Evolutionary conservation across 2,113 vertebrate species (phyloP), one percentile per base, ranked within the genome.

Genomic region (Nannospalax galili): DNA sequence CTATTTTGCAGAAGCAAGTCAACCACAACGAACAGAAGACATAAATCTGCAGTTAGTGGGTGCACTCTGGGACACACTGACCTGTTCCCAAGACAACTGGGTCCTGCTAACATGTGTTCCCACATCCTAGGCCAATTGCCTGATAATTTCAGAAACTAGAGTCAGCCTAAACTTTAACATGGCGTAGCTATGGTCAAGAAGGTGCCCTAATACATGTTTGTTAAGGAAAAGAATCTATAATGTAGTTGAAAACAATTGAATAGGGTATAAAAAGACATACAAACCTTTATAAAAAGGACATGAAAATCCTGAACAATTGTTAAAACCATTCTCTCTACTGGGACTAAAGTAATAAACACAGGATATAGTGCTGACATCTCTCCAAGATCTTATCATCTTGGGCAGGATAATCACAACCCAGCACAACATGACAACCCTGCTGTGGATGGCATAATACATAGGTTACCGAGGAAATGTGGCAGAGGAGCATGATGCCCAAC

Each of bases 391-490:
- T 12, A 7, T 45, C 16, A 4, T 22, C 72, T 35, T 1, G 2
- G 16, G 17, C 3, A 30, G 30, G 19, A 35, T 4, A 37, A 10
- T 32, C 7, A 16, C 1, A 70, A n/a, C 8, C 15, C 0, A 48
- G 3, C 30, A 17, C n/a, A 10, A 37, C 7, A 2, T 24, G 30
- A 4, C 1, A 3, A 24, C 19, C 20, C 12, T 19, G 8, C 30
- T 1, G 1, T 3, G 45, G 7, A 11, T 52, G 9, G 0, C 10
- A 0, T 7, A 19, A 60, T 37, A 32, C 19, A n/a, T 5, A 5
- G 37, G 65, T 24, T 2, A 20, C 24, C 5, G 40, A 9, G 15
- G 16, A 28, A 10, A 0, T 19, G 5, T 7, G 2, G 1, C 10
- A 56, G 24, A 92, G 70, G 65, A 40, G 28, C 17, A 75, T 22